Percentiles rank a stretch among this genome's conserved stretches.
These are phyloP conservation scores for Paragorgia papillata DNA, from an alignment of 92 coral and sea anemone species.

Conservation along the genomic window DNA sequence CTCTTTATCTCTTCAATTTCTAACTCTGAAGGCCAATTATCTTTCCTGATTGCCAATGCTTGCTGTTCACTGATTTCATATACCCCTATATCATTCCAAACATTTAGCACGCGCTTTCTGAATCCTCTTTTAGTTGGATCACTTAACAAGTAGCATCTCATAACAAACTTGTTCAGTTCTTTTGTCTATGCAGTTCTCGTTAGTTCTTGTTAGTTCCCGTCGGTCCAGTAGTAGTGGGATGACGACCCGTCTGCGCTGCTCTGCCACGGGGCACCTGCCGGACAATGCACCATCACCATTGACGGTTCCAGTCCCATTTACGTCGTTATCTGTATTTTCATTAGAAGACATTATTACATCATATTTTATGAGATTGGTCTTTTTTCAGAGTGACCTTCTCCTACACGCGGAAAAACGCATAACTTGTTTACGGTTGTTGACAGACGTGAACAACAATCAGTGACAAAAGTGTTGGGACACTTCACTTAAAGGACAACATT, in stretches of 20 bases:
- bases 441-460: too few species aligned
- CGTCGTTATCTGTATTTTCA: not conserved
- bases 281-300: not conserved
- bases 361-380: not conserved
- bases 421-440: too few species aligned
- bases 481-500: too few species aligned
- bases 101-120: slow-evolving; percentile 1
- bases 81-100: slow-evolving; percentile 29
- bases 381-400: too few species aligned
- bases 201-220: not conserved
- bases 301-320: not conserved
- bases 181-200: not conserved
- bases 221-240: slow-evolving; percentile 12
- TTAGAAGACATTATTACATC: not conserved
- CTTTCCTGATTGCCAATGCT: not conserved
- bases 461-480: too few species aligned
- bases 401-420: too few species aligned
- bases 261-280: not conserved
- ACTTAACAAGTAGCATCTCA: slow-evolving; percentile 16
- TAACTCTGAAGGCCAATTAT: not conserved
- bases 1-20: slow-evolving; percentile 25
- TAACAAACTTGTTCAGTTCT: slow-evolving; percentile 7
- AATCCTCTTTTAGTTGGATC: slow-evolving; percentile 20
- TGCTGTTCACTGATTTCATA: slow-evolving; percentile 3
- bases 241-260: not conserved